Evolutionary conservation across 2,888 invertebrate species (phyloP), one percentile per base, ranked within the genome.

Genomic region (Trissolcus japonicus): DNA sequence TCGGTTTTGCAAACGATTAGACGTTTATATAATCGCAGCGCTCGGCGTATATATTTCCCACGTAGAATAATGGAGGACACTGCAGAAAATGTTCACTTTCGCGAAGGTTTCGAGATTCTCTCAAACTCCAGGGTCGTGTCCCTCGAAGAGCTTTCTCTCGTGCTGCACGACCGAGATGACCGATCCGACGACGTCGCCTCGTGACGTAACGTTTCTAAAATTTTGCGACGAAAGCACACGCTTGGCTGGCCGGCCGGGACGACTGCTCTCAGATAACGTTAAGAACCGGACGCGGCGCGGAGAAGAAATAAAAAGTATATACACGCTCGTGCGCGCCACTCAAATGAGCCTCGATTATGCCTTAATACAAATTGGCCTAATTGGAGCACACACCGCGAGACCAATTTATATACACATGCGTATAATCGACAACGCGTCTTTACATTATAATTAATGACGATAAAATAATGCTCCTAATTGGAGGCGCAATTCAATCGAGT

Each of bases 191-290:
- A 73, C 73, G 69, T 68, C 73, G 73, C 69, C 73, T 73, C 63
- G 67, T 78, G 74, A 71, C 78, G 78, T 78, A 78, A 78, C 62
- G 78, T 67, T 71, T 71, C 71, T 66, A 75, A 71, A 75, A 78
- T 78, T 78, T 63, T 62, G 82, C 80, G 78, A 79, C 76, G 80
- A 82, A 79, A 57, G 74, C 68, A 76, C 73, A 65, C 73, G 69
- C 59, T 66, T 59, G 59, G 55, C 29, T 48, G 48, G 11, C 40
- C 60, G 25, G 16, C 19, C 14, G 61, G 35, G 9, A 35, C 35
- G 35, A 35, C 9, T 35, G 35, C 9, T 11, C 3, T 40, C 56
- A 41, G 13, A 48, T 54, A 60, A 66, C 48, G 56, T 54, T 17
- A 62, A 59, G 57, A 41, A 46, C 50, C 57, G 48, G 55, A 65